phyloP scores from a whole-genome alignment of 2,797 vertebrate genomes.

The Adelosebastes latens region DNA sequence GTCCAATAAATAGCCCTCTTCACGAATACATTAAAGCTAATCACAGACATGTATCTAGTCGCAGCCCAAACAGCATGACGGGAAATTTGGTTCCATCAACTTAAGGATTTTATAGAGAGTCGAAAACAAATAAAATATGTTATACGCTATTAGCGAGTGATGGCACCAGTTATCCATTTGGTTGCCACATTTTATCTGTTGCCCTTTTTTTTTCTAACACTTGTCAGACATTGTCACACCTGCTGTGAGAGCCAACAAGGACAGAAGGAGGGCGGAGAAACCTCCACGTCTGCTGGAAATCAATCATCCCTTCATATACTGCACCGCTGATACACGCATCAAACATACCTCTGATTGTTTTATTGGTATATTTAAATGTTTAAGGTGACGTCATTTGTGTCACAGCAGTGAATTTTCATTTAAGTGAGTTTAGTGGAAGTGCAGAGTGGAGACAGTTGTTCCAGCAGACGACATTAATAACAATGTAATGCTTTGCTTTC shows the following conservation, averaged over 20 bases:
- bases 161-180: constrained; percentile 43
- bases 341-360: background rate
- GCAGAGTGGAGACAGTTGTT: background rate
- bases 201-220: constrained; percentile 32
- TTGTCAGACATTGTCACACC: constrained; percentile 60
- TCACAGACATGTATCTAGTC: background rate
- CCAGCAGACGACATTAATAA: constrained; percentile 9
- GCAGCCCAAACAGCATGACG: background rate
- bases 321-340: background rate
- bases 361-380: background rate
- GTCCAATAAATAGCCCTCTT: constrained; percentile 63
- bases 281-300: constrained; percentile 36
- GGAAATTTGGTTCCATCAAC: background rate
- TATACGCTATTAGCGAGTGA: background rate
- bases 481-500: constrained; percentile 28
- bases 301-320: constrained; percentile 17
- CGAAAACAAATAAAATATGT: background rate
- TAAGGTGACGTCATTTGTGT: background rate
- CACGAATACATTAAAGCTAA: constrained; percentile 62
- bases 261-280: constrained; percentile 15
- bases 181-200: constrained; percentile 40
- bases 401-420: background rate
- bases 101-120: background rate
- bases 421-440: background rate
- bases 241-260: constrained; percentile 40